Percentiles rank a stretch among this genome's conserved stretches.
Evolutionary conservation across 53 echinoderm and acorn worm genomes (phyloP).

Genomic region (Pentamera pediparva): DNA sequence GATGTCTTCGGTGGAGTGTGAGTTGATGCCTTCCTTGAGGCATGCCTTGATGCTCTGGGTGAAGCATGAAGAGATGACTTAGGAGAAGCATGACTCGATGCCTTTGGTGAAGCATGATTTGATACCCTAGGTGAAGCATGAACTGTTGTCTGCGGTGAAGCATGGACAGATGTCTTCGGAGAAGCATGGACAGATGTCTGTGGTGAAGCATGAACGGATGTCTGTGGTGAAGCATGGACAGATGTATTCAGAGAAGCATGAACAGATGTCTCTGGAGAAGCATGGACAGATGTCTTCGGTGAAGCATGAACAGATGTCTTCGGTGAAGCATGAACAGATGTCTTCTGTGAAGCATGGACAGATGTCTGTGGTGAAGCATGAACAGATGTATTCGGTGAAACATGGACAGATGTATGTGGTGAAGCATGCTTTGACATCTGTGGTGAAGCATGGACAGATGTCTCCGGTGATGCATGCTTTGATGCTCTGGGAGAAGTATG

Average conservation of each 20-base stretch:
- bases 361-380: background rate
- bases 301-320: background rate
- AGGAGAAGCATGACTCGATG: background rate
- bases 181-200: too few species aligned
- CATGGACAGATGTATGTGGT: background rate
- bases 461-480: background rate
- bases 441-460: background rate
- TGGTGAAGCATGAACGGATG: background rate
- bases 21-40: background rate
- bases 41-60: background rate
- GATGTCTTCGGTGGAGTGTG: background rate
- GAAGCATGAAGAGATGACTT: background rate
- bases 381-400: background rate
- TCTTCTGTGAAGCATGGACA: background rate
- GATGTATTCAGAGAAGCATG: background rate
- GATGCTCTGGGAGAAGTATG: background rate
- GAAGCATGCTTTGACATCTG: background rate
- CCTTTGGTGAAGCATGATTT: background rate
- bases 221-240: background rate
- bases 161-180: background rate
- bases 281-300: background rate
- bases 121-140: background rate
- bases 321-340: background rate
- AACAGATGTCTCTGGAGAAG: background rate
- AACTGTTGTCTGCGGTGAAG: background rate